Evolutionary conservation across 2,113 vertebrate species (phyloP), one percentile per base, ranked within the genome.

Genomic region (Esox niger): DNA sequence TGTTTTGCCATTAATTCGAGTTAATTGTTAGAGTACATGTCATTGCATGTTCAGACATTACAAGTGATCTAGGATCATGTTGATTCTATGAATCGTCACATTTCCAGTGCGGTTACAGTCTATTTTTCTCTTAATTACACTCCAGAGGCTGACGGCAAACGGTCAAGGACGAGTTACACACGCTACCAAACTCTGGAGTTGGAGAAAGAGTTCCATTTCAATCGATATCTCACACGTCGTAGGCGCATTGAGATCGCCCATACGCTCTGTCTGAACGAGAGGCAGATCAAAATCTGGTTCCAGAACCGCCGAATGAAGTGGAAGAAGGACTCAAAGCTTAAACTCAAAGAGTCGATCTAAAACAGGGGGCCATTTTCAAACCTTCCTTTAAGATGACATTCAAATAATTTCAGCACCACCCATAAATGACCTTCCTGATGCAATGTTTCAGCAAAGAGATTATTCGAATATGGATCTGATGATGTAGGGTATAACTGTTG

Each of bases 201-300:
- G 74, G 92, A 94, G 84, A 94, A 94, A 87, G 93, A 94, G 86
- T 94, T 94, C 78, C 93, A 94, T 87, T 94, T 93, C 92, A 94
- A 93, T 86, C 89, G 92, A 78, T 94, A 94, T 86, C 91, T 94
- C 85, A 93, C 93, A 23, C 91, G 93, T 77, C 90, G 93, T 80
- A 91, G 93, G 88, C 92, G 93, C 86, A 90, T 94, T 76, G 93
- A 94, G 77, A 94, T 94, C 74, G 93, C 93, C 76, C 92, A 93
- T 90, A 93, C 91, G 83, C 87, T 94, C 77, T 94, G 93, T 89
- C 86, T 94, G 80, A 94, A 94, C 79, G 93, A 94, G 86, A 93
- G 92, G 87, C 92, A 94, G 66, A 93, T 94, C 89, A 94, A 94
- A 91, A 93, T 94, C 77, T 94, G 93, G 92, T 94, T 94, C 86